Evolutionary conservation across 2,888 invertebrate genomes (phyloP).

Genomic region (Tiphia femorata): DNA sequence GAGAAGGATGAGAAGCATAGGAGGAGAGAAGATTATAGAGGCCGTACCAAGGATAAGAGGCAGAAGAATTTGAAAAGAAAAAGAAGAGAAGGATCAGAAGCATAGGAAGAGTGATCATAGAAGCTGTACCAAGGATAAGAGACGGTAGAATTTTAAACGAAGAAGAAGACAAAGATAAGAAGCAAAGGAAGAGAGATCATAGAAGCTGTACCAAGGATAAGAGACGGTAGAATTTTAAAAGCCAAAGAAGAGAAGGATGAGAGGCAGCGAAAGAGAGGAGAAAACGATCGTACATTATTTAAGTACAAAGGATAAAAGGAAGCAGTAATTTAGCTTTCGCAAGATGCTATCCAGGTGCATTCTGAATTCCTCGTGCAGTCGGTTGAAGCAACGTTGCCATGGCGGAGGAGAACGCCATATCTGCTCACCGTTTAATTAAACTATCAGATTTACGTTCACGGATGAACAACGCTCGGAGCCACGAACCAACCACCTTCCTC

Average conservation of each 20-base stretch:
- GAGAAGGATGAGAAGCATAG: no score
- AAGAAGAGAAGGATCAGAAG: no score
- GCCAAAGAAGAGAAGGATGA: background rate
- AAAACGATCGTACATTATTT: background rate
- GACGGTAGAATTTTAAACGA: no score
- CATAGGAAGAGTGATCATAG: no score
- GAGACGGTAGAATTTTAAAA: background rate
- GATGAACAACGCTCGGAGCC: background rate
- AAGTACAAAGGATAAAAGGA: background rate
- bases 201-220: no score
- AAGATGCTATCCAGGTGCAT: slow-evolving; percentile 41
- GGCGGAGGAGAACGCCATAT: slow-evolving; percentile 29
- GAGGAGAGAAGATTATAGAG: no score
- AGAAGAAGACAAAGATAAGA: no score
- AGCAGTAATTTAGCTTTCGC: background rate
- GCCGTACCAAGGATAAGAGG: no score
- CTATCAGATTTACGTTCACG: slow-evolving; percentile 19
- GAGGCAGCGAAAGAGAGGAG: slow-evolving; percentile 5
- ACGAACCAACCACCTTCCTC: background rate
- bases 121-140: no score
- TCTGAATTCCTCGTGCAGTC: slow-evolving; percentile 1
- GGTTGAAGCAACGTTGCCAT: slow-evolving; percentile 5
- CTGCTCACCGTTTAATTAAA: slow-evolving; percentile 28
- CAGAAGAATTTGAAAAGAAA: no score
- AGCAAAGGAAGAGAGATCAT: no score